Evolutionary conservation across 2,113 vertebrate species (phyloP), one percentile per base, ranked within the genome.

Genomic region (Ictalurus punctatus): DNA sequence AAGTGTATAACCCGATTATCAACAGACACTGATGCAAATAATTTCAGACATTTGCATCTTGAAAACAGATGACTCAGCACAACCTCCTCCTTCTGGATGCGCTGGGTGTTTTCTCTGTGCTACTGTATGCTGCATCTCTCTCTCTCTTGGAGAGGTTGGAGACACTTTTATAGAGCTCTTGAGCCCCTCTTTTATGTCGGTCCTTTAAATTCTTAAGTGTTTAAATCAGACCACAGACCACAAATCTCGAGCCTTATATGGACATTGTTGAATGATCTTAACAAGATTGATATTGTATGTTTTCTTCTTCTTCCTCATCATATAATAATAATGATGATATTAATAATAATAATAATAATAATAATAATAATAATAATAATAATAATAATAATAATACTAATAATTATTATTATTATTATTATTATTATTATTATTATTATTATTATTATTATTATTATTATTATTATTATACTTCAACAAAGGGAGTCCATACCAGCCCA

Each of bases 41-140:
- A 87, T 65, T 79, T 87, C 40, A 87, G 17, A 78, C 74, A 79
- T 76, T 44, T 74, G 69, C 71, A 78, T 86, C 37, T 79, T 3
- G 25, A 63, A 79, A 86, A 79, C 74, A 65, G 58, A 30, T 21
- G 40, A 61, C 27, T 65, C 23, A 40, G 23, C 85, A 63, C 54
- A 79, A 2, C 58, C n/a, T 10, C 25, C 58, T 79, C 73, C 85
- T 79, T 30, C 74, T 79, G 23, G 71, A 74, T 59, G 23, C 23
- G n/a, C 30, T 40, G 37, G 37, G 34, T 40, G 54, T 37, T 63
- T 83, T 71, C 79, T 61, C 69, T 56, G 65, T 84, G 27, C 54
- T 73, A 48, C 54, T 56, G 12, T 56, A 16, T 10, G 16, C 84
- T 76, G 34, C 3, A 56, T 56, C 37, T 21, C 19, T 4, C 12